Percentiles rank a stretch among this genome's conserved stretches.
Evolutionary conservation across 2,888 invertebrate species (phyloP).

Genomic region (Eristalinus sepulchralis): DNA sequence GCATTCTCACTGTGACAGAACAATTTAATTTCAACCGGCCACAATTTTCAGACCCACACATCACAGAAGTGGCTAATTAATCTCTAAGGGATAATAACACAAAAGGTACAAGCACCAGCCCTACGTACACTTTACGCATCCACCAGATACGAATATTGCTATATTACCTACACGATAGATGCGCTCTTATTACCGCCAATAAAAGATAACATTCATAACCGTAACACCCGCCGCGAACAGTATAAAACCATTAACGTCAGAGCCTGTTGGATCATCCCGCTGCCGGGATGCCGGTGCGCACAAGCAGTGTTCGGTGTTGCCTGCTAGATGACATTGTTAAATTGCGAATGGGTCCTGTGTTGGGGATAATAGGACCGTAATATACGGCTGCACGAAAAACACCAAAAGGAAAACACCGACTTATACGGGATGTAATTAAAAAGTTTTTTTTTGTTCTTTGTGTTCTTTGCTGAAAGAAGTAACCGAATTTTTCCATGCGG

Average conservation of each 20-base stretch:
- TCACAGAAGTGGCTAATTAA: slow-evolving; percentile 48
- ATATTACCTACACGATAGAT: slow-evolving; percentile 30
- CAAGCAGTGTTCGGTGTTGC: background rate
- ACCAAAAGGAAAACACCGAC: slow-evolving; percentile 29
- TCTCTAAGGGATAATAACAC: slow-evolving; percentile 57
- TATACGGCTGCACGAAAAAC: slow-evolving; percentile 21
- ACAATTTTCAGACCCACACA: slow-evolving; percentile 9
- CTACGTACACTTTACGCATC: slow-evolving; percentile 30
- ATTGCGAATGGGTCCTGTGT: slow-evolving; percentile 39
- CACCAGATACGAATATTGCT: slow-evolving; percentile 20
- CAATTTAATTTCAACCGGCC: slow-evolving; percentile 4
- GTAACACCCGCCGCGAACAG: slow-evolving; percentile 56
- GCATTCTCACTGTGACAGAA: background rate
- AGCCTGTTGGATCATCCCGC: slow-evolving; percentile 35
- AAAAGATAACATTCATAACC: slow-evolving; percentile 70
- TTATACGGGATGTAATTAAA: slow-evolving; percentile 56
- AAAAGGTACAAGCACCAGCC: slow-evolving; percentile 40
- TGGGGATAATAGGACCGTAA: slow-evolving; percentile 25
- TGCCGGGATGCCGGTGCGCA: background rate
- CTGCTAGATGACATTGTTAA: slow-evolving; percentile 27
- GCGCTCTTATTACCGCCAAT: slow-evolving; percentile 65
- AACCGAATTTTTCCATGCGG: slow-evolving; percentile 2
- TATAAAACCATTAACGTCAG: slow-evolving; percentile 64
- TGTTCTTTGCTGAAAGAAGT: background rate
- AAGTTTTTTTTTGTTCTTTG: slow-evolving; percentile 1